phyloP scores from a whole-genome alignment of 2,113 vertebrate species.

The Setophaga kirtlandii region DNA sequence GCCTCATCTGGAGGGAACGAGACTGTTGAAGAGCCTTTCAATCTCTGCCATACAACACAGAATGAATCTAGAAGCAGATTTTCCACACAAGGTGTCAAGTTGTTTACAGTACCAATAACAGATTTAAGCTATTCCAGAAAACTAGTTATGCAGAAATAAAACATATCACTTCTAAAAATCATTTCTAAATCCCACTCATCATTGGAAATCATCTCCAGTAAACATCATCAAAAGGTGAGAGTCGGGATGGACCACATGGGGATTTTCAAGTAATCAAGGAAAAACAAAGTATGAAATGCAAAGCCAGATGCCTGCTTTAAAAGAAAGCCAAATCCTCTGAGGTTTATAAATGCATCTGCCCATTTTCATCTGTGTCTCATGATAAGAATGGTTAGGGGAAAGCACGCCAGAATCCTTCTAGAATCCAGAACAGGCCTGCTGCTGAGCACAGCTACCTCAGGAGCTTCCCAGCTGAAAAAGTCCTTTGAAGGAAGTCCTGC shows the following conservation, averaged over 20 bases:
- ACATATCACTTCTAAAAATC: neutral
- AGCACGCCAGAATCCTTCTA: neutral
- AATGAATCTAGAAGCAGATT: neutral
- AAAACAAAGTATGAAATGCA: neutral
- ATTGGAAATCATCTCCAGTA: neutral
- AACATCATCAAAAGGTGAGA: neutral
- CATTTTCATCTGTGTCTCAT: neutral
- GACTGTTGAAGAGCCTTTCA: neutral
- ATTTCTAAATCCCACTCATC: neutral
- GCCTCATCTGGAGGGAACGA: neutral
- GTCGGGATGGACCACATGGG: rapidly evolving
- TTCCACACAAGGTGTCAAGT: neutral
- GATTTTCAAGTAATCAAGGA: neutral
- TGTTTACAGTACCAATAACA: neutral
- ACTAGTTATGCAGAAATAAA: neutral
- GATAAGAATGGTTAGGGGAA: neutral
- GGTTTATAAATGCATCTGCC: neutral
- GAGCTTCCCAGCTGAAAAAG: neutral
- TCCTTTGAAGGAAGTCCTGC: neutral
- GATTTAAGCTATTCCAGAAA: neutral
- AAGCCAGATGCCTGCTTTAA: constrained; percentile 1
- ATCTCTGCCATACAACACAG: rapidly evolving
- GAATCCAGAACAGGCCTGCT: neutral
- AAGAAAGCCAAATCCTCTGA: neutral
- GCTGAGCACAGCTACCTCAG: neutral